Percentiles rank a stretch among this genome's conserved stretches.
Conservation (phyloP, 2,113 vertebrate genomes). For the Bucco capensis region DNA sequence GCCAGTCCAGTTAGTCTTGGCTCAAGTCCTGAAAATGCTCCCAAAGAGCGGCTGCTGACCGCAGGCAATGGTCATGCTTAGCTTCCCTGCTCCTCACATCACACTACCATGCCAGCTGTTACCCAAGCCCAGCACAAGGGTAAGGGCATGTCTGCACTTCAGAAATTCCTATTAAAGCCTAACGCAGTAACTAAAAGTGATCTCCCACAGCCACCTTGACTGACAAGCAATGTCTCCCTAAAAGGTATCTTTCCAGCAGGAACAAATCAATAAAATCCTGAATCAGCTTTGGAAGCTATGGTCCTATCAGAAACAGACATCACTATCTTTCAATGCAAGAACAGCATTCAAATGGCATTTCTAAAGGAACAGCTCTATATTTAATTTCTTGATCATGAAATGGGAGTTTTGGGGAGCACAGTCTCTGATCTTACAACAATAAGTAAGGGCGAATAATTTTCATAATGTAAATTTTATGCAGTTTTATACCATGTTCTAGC, state of each 20-base stretch:
- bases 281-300: neutral
- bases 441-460: neutral
- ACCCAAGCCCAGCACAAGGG: neutral
- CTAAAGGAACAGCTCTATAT: neutral
- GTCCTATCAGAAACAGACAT: neutral
- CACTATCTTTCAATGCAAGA: neutral
- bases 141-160: neutral
- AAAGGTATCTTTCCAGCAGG: neutral
- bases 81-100: neutral
- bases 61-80: neutral
- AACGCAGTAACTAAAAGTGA: accelerated
- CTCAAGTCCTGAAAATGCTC: neutral
- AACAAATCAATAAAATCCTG: neutral
- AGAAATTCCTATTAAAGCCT: neutral
- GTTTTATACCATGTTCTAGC: neutral
- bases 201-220: neutral
- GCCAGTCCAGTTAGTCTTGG: neutral
- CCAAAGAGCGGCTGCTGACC: neutral
- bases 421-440: neutral
- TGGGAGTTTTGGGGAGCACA: neutral
- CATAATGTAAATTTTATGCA: neutral
- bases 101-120: neutral
- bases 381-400: neutral
- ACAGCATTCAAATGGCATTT: neutral
- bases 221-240: neutral